Conservation (phyloP, 2,113 vertebrate genomes). For the Clupea harengus region DNA sequence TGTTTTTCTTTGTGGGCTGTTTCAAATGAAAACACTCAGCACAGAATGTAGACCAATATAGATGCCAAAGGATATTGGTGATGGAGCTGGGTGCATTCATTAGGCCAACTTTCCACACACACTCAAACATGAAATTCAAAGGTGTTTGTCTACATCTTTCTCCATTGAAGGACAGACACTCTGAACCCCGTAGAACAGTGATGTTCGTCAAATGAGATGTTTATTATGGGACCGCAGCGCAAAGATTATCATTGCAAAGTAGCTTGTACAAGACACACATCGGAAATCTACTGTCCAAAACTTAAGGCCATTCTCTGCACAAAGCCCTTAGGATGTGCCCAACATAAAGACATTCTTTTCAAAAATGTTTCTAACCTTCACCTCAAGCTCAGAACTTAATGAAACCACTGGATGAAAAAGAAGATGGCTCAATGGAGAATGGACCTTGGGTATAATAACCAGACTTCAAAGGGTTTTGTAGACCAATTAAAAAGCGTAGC, state of each 20-base stretch:
- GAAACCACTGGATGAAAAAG: not conserved
- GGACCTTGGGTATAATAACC: not conserved
- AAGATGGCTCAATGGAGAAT: not conserved
- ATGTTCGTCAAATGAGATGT: not conserved
- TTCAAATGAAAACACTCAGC: not conserved
- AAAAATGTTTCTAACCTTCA: not conserved
- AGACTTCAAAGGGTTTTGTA: not conserved
- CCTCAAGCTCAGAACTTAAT: not conserved
- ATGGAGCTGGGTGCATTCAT: not conserved
- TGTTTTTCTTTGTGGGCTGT: too few species aligned
- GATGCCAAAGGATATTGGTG: not conserved
- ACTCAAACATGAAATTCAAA: not conserved
- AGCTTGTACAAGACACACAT: not conserved
- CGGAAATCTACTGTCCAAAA: not conserved
- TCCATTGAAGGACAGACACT: not conserved
- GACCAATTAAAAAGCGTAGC: not conserved
- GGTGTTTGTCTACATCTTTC: not conserved
- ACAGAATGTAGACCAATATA: too few species aligned
- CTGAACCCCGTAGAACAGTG: not conserved
- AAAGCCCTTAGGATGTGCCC: not conserved
- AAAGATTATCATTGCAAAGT: constrained; percentile 4
- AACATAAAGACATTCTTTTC: not conserved
- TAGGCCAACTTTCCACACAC: not conserved
- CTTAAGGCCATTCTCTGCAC: not conserved
- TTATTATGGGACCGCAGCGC: not conserved